Conservation (phyloP, 53 echinoderm and acorn worm species). For the Hippasteria phrygiana region DNA sequence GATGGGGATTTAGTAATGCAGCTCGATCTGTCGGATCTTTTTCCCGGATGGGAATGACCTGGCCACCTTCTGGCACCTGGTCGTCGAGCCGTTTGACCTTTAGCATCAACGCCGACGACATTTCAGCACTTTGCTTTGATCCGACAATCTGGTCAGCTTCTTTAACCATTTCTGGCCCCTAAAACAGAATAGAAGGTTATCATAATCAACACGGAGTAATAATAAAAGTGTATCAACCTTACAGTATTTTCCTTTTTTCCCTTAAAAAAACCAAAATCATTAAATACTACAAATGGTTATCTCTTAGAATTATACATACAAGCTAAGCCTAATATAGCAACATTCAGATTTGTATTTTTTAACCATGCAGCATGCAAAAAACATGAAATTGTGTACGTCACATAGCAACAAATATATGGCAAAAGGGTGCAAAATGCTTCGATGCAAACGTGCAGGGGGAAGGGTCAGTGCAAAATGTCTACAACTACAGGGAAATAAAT, state of each 20-base stretch:
- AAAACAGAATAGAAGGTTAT: constrained; percentile 3
- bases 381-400: not conserved
- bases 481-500: not conserved
- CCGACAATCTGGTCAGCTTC: not conserved
- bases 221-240: not conserved
- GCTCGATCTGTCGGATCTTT: not conserved
- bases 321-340: not conserved
- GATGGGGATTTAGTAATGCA: not conserved
- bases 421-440: not conserved
- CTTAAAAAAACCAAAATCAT: not conserved
- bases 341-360: too few species aligned
- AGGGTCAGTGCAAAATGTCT: not conserved
- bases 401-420: not conserved
- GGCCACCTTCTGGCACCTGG: not conserved
- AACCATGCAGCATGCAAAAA: not conserved
- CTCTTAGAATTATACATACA: not conserved
- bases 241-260: not conserved
- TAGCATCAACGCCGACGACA: constrained; percentile 16
- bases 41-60: not conserved
- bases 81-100: not conserved
- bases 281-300: not conserved
- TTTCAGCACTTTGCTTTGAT: not conserved
- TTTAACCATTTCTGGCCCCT: constrained; percentile 8
- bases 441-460: not conserved
- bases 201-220: not conserved